These are phyloP conservation scores for Tethea ocularis DNA, from an alignment of 2,888 invertebrate species.

Conservation along the genomic window DNA sequence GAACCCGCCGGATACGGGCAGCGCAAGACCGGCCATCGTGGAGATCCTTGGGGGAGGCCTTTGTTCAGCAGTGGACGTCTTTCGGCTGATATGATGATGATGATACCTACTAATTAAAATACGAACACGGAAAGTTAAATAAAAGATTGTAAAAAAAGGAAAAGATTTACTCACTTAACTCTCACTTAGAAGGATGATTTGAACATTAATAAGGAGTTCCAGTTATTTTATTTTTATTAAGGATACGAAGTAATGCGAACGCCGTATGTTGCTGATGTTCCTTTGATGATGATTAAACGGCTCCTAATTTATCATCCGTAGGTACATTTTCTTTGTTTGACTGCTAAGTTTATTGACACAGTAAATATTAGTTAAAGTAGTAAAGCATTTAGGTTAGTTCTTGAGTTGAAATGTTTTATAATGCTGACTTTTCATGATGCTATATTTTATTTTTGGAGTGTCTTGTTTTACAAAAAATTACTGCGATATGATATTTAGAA, in stretches of 20 bases:
- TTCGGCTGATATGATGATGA: too few relatives aligned
- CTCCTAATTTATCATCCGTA: not conserved
- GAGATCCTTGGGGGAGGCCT: too few relatives aligned
- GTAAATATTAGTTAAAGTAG: not conserved
- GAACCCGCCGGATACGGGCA: too few relatives aligned
- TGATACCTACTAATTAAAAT: too few relatives aligned
- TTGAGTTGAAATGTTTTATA: not conserved
- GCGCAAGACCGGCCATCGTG: too few relatives aligned
- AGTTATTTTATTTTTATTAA: not conserved
- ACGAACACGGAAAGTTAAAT: not conserved
- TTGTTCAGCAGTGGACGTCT: too few relatives aligned
- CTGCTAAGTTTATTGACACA: not conserved
- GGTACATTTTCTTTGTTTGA: not conserved
- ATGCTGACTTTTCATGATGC: too few relatives aligned
- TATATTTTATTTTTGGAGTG: not conserved
- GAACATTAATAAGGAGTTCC: not conserved
- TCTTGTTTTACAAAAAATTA: too few relatives aligned
- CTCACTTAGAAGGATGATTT: not conserved
- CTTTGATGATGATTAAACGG: constrained; percentile 14
- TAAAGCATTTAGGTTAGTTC: not conserved
- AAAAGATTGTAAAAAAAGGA: not conserved
- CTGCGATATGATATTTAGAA: too few relatives aligned
- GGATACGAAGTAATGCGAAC: too few relatives aligned
- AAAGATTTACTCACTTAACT: not conserved
- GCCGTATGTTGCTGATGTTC: constrained; percentile 4